Evolutionary conservation across 2,888 invertebrate species (phyloP).

Genomic region (Hylaea fasciaria): DNA sequence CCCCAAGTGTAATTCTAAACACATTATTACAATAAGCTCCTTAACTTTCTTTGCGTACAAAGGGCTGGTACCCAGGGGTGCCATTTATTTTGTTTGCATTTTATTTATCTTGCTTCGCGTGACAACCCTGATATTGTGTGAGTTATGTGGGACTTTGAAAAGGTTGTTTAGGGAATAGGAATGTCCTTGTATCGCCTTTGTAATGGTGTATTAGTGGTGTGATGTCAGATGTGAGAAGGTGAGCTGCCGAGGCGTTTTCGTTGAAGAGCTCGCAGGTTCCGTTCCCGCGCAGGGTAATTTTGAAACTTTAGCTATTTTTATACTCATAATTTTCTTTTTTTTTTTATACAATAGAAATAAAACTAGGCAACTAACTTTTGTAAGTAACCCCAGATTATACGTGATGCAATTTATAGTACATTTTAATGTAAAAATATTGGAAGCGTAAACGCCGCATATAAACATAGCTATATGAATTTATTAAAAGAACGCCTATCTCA

Average conservation of each 20-base stretch:
- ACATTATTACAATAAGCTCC: constrained; percentile 27
- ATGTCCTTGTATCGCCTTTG: constrained; percentile 4
- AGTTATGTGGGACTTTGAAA: constrained; percentile 25
- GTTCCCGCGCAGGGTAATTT: no score
- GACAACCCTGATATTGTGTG: constrained; percentile 28
- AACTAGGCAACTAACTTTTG: no score
- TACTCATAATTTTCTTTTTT: no score
- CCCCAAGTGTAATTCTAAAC: constrained; percentile 16
- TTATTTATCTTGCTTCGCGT: constrained; percentile 27
- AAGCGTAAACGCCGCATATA: no score
- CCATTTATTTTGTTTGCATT: constrained; percentile 31
- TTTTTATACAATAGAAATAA: no score
- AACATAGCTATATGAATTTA: no score
- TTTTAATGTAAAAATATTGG: no score
- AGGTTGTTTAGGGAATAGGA: constrained; percentile 20
- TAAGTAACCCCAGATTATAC: no score
- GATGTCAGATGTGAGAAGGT: background rate
- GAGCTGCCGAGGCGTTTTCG: background rate
- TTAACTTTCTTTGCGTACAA: constrained; percentile 30
- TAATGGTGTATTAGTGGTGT: constrained; percentile 1
- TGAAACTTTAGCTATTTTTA: no score
- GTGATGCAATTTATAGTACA: no score
- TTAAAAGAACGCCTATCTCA: no score
- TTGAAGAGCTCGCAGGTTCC: background rate
- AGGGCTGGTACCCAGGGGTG: constrained; percentile 23